Base-by-base conservation (phyloP, 1,140 invertebrate genomes). In the Dendroctonus valens region DNA sequence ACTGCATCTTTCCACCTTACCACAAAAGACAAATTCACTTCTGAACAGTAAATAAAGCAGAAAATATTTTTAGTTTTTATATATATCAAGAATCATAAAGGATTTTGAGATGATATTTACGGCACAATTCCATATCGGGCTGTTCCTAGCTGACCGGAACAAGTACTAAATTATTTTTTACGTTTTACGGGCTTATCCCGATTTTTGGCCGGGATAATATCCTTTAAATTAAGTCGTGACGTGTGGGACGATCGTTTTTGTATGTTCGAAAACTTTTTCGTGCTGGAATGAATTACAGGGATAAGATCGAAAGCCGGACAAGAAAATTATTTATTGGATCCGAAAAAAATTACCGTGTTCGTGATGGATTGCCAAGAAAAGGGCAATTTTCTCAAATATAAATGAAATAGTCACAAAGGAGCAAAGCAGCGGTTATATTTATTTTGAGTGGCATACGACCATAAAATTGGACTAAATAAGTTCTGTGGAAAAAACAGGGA, bases 151-250 rank as follows among this genome's bases (percentile, higher is more conserved):
- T 57, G 39, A 41, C 41, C 40, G 42, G 41, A 26, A 41, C 39
- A 44, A 57, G 54, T 44, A 42, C 41, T 57, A 57, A 57, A 57
- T 57, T 57, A 57, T 57, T 57, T 57, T 57, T 57, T 57, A 41
- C 40, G 41, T 57, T 57, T 42, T 57, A 11, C 5, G 39, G 39
- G 54, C 54, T 57, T 42, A 57, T 57, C 54, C 37, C 54, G 41
- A 57, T 42, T 57, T 57, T 57, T 41, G 54, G 52, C 52, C 54
- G 7, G 54, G 54, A 42, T 41, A 57, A 57, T 57, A 41, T 57
- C 54, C 54, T 57, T 57, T 57, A 57, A 57, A 57, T 57, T 57
- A 57, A 42, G 54, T n/a, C 39, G 54, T 42, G 41, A 57, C 54
- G 14, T 57, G 39, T 9, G 41, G 54, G 38, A 57, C 38, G 54